These are phyloP conservation scores for Trilocha varians DNA, from an alignment of 2,888 invertebrate species.

Conservation along the genomic window DNA sequence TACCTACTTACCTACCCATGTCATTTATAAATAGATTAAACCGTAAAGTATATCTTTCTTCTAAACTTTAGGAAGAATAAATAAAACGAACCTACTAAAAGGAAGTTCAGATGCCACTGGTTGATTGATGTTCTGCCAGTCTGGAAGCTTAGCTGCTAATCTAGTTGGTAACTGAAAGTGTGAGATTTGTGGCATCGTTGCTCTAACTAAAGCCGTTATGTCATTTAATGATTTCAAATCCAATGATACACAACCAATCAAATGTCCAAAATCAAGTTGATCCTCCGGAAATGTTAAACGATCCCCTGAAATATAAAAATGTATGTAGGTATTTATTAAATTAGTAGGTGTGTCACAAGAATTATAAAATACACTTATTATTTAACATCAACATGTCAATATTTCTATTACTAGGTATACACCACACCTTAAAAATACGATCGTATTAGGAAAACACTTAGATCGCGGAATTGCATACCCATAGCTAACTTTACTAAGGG, in stretches of 20 bases:
- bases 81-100: slow-evolving; percentile 1
- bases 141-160: slow-evolving; percentile 10
- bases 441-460: too few relatives aligned
- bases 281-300: slow-evolving; percentile 23
- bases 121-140: slow-evolving; percentile 13
- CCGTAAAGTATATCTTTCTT: too few relatives aligned
- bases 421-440: too few relatives aligned
- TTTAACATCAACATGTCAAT: too few relatives aligned
- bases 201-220: slow-evolving; percentile 21
- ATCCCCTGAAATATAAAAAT: slow-evolving; percentile 13
- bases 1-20: too few relatives aligned
- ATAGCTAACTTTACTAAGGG: too few relatives aligned
- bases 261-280: slow-evolving; percentile 34
- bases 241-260: slow-evolving; percentile 36
- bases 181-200: slow-evolving; percentile 20
- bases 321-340: not conserved
- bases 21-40: too few relatives aligned
- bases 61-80: too few relatives aligned
- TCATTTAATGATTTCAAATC: slow-evolving; percentile 28
- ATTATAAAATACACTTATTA: too few relatives aligned
- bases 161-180: slow-evolving; percentile 22
- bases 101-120: not conserved
- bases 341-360: too few relatives aligned
- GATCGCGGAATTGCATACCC: too few relatives aligned
- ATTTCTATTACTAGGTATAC: too few relatives aligned